Conservation (phyloP, 30 jellyfish, hydroid and myxozoan species). For the Hydractinia echinata region DNA sequence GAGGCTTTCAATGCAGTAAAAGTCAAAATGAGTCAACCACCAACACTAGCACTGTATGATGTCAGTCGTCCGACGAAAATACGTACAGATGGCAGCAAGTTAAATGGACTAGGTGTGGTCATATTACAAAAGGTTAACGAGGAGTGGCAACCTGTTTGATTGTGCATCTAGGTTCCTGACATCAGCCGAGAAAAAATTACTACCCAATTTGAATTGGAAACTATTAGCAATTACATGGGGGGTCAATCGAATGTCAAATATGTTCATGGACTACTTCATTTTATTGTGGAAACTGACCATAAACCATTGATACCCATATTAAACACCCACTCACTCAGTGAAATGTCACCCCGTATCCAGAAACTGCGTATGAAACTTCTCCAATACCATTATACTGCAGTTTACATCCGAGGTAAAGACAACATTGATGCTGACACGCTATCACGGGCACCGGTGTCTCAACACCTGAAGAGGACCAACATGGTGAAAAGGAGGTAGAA, state of each 20-base stretch:
- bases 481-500: not conserved
- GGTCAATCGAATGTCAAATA: not conserved
- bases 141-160: slow-evolving; percentile 2
- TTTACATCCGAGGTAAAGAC: not conserved
- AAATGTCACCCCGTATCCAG: too few relatives aligned
- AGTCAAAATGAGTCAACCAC: too few relatives aligned
- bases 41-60: too few relatives aligned
- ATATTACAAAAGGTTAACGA: not conserved
- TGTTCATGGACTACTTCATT: not conserved
- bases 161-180: slow-evolving; percentile 2
- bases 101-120: not conserved
- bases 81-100: not conserved
- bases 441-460: not conserved
- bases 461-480: not conserved
- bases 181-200: not conserved
- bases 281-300: slow-evolving; percentile 2
- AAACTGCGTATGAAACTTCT: not conserved
- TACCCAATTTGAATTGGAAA: not conserved
- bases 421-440: not conserved
- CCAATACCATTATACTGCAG: not conserved
- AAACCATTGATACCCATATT: not conserved
- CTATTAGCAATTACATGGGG: slow-evolving; percentile 2
- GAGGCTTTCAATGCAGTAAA: too few relatives aligned
- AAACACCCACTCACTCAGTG: not conserved
- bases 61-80: too few relatives aligned